These are phyloP conservation scores for Irena cyanogastra DNA, from an alignment of 2,113 vertebrate genomes.

Conservation along the genomic window DNA sequence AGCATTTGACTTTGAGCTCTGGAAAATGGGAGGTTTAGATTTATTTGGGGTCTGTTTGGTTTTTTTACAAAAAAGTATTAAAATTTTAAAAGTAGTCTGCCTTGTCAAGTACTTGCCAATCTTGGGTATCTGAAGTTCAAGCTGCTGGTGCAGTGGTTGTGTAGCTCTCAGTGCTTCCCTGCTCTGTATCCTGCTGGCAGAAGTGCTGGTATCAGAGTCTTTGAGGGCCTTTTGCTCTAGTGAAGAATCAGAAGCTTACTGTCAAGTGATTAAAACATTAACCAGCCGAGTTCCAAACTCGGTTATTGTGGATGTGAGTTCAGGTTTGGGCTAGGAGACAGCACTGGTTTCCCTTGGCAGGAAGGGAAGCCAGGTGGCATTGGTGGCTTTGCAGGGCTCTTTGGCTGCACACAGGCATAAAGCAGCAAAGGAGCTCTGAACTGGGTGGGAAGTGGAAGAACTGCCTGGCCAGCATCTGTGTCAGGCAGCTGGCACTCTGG, in stretches of 20 bases:
- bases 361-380: background rate
- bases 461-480: background rate
- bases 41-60: background rate
- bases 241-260: background rate
- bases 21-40: background rate
- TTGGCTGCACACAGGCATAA: fast-evolving
- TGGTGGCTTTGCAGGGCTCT: background rate
- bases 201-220: background rate
- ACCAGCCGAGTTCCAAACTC: background rate
- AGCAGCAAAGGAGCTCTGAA: background rate
- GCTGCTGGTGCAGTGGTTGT: background rate
- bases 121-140: background rate
- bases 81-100: background rate
- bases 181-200: background rate
- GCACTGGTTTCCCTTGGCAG: background rate
- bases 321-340: background rate
- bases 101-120: background rate
- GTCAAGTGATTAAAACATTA: background rate
- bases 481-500: background rate
- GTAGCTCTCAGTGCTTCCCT: background rate
- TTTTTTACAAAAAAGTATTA: background rate
- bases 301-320: background rate
- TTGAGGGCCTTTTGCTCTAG: background rate
- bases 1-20: background rate
- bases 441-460: background rate